A percentile compares a stretch with the other conserved stretches of the same genome.
Conservation (phyloP, 2,888 invertebrate species). For the Drosophila limbata region DNA sequence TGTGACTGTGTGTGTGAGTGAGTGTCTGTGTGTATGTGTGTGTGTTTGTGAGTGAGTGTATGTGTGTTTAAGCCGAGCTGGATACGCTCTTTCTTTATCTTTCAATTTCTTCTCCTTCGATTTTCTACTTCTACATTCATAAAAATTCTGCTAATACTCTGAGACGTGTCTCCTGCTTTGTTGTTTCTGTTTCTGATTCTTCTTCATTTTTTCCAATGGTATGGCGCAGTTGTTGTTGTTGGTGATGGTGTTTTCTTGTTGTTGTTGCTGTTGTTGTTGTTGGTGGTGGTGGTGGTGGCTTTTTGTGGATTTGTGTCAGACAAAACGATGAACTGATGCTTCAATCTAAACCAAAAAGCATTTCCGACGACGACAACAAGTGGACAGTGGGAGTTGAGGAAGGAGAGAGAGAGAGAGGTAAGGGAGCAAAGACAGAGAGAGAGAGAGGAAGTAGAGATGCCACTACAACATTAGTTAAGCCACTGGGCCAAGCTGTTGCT, state of each 20-base stretch:
- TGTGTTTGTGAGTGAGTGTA: constrained; percentile 10
- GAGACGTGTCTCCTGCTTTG: constrained; percentile 10
- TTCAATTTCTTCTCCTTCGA: constrained; percentile 4
- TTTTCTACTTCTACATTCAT: neutral
- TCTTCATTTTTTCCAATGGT: constrained; percentile 75
- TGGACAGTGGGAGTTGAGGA: neutral
- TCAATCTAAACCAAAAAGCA: constrained; percentile 31
- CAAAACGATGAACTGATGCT: constrained; percentile 45
- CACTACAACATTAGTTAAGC: constrained; percentile 43
- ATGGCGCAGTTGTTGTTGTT: constrained; percentile 73
- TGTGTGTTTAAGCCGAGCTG: constrained; percentile 40
- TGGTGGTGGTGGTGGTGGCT: constrained; percentile 49
- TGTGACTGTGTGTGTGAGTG: constrained; percentile 36
- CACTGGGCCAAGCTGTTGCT: constrained; percentile 39
- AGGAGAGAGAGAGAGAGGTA: neutral
- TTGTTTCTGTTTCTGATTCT: neutral
- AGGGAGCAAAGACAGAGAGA: neutral
- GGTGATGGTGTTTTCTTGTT: constrained; percentile 47
- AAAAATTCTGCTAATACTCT: constrained; percentile 12
- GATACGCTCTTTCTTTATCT: constrained; percentile 10
- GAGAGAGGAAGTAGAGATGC: neutral
- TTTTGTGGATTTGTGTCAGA: constrained; percentile 51
- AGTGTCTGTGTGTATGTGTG: constrained; percentile 12
- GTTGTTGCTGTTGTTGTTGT: constrained; percentile 43
- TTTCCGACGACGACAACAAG: constrained; percentile 22